Evolutionary conservation across 2,797 vertebrate species (phyloP), one percentile per base, ranked within the genome.

Genomic region (Periophthalmus magnuspinnatus): DNA sequence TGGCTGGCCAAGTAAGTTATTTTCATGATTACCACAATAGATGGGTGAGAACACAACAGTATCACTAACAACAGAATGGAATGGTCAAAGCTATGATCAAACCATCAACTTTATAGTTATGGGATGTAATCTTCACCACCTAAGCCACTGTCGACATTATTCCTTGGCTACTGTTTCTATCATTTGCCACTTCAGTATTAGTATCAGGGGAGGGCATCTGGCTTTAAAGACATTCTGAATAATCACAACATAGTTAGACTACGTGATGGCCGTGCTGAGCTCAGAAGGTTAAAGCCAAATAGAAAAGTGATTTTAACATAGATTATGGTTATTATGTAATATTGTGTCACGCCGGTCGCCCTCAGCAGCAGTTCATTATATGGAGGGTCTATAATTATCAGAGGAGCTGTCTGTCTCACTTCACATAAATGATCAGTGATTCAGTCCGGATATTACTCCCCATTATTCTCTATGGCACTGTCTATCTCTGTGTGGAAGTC

Each of bases 381-480:
- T 6, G 6, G 11, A 16, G 57, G 57, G 2, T 4, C 57, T 59
- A 34, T 59, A 34, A 59, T 59, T 59, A 59, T 59, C 57, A 59
- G 16, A 59, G 57, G 57, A 19, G 57, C 57, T n/a, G 28, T 59
- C 57, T 34, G 57, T 59, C 57, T 32, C 32, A 17, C 28, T 58
- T 58, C 57, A 58, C 57, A 19, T 34, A 34, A 59, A 59, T 34
- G 56, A 57, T 57, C 56, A 28, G 24, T 32, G 56, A 57, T 57
- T 16, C 56, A 28, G 22, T 6, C 56, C 13, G 62, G 57, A 59
- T 59, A 59, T 59, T 34, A 34, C 57, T 33, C 32, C 11, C 32
- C 32, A 33, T 59, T 34, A 34, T 59, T 59, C 57, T 59, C 56
- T 32, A 24, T 57, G 24, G 24, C 22, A 5, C 55, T 28, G 55